Evolutionary conservation across 53 echinoderm and acorn worm genomes (phyloP), one percentile per base, ranked within the genome.

Genomic region (Patiria pectinifera): DNA sequence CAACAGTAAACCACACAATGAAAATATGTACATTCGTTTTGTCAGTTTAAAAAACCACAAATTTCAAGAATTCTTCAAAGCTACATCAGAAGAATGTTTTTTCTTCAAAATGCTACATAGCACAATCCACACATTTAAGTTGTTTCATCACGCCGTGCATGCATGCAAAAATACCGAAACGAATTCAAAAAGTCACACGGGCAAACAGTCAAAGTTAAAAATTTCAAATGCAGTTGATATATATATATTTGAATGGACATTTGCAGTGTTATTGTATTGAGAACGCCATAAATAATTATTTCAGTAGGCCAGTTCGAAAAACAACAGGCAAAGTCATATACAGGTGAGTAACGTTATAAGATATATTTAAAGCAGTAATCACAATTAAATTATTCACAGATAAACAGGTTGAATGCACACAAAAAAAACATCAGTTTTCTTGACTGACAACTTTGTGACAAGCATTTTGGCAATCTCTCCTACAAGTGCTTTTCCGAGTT

Each of bases 21-120:
- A 15, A 78, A 76, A 45, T 78, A 78, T 78, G 79, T 78, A 78
- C 79, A 78, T 45, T 78, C 79, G 6, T 78, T 35, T 78, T 18
- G 44, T 46, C 11, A 9, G 79, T 78, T 76, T 23, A 78, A 78
- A 82, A 79, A 79, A 76, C 19, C 18, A 76, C 58, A 85, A 85
- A 71, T 47, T 69, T 86, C 72, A 48, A 71, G 72, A 72, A 74
- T 82, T 86, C 69, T 71, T 74, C 71, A 86, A 86, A 85, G 53
- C 8, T 85, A 70, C 70, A 46, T 46, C 46, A 69, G 70, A 86
- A 86, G 22, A 74, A 4, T 86, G 53, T 45, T 45, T 35, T 35
- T 35, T 35, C 35, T 35, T 35, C 35, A 45, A 78, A 24, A 86
- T 6, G 47, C 86, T 86, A 86, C 16, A 71, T n/a, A 59, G 66